Evolutionary conservation across 2,797 vertebrate genomes (phyloP).

Genomic region (Carcharodon carcharias): DNA sequence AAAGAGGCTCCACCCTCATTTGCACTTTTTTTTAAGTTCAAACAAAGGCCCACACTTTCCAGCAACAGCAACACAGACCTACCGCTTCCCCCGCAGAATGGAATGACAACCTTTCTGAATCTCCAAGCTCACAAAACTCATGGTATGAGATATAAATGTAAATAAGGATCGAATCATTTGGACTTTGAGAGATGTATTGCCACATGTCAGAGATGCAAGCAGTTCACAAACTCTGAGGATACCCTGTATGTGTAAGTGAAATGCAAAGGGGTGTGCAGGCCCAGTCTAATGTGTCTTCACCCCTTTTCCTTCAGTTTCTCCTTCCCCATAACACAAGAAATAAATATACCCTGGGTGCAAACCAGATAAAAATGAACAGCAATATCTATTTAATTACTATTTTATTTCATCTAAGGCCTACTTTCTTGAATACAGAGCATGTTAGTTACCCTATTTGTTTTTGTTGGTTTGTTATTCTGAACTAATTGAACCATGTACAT

Average conservation of each 20-base stretch:
- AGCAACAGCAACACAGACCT: no score
- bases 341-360: not conserved
- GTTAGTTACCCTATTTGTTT: not conserved
- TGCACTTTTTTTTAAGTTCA: not conserved
- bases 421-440: not conserved
- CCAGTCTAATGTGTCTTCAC: not conserved
- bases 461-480: not conserved
- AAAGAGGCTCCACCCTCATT: not conserved
- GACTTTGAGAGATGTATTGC: no score
- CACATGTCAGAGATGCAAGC: no score
- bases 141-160: no score
- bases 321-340: not conserved
- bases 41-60: not conserved
- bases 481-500: not conserved
- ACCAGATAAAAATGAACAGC: not conserved
- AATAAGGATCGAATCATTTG: no score
- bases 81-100: not conserved
- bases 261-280: not conserved
- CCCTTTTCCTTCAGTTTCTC: not conserved
- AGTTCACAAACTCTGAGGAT: no score
- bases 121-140: not conserved
- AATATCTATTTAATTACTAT: not conserved
- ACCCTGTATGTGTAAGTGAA: not conserved
- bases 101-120: not conserved
- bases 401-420: not conserved